These are phyloP conservation scores for Quiscalus mexicanus DNA, from an alignment of 2,113 vertebrate genomes.

Conservation along the genomic window DNA sequence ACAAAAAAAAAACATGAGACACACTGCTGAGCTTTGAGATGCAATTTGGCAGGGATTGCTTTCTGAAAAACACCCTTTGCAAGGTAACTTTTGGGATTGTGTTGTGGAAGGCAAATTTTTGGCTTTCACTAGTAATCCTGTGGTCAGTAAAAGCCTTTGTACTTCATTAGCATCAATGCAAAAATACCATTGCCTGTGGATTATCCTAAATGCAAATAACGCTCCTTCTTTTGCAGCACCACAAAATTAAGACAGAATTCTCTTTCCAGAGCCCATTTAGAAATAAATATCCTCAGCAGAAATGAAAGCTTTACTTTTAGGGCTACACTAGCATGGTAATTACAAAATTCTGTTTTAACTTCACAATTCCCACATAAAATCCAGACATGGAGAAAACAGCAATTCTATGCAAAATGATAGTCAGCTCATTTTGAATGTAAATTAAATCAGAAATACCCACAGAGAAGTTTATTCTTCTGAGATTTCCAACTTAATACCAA, in stretches of 20 bases:
- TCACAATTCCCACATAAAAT: background rate
- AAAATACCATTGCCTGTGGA: background rate
- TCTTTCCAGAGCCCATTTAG: background rate
- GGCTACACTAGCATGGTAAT: background rate
- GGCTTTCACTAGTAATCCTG: background rate
- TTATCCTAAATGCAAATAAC: background rate
- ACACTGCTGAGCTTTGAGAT: background rate
- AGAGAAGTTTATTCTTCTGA: constrained; percentile 22
- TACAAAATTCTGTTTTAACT: background rate
- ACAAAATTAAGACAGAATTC: background rate
- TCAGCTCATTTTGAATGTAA: constrained; percentile 6
- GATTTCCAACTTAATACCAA: constrained; percentile 14
- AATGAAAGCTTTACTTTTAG: background rate
- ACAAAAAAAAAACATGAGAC: background rate
- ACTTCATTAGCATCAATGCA: background rate
- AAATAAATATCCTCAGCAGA: background rate
- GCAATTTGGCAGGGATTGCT: background rate
- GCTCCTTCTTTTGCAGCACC: background rate
- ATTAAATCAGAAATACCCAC: background rate
- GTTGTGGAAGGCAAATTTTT: background rate
- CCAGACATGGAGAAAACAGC: background rate
- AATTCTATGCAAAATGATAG: accelerated
- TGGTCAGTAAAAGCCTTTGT: background rate
- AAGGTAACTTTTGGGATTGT: background rate
- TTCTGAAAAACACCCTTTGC: background rate